Evolutionary conservation across 2,888 invertebrate genomes (phyloP), one percentile per base, ranked within the genome.

Genomic region (Pemphredon lugubris): DNA sequence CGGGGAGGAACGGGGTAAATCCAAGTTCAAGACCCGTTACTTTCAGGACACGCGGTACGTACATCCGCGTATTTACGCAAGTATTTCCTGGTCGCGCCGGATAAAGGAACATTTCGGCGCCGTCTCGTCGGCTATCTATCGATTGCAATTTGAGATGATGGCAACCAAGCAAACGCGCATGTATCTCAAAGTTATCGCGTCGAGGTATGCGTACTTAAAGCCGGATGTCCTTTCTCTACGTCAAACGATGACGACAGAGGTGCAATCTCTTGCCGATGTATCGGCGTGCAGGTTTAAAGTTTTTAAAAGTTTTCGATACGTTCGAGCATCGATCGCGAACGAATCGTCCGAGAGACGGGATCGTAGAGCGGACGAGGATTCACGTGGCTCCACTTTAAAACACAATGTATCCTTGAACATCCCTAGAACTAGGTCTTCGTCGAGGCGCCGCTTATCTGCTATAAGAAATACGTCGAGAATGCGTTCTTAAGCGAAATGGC

Each of bases 101-200:
- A 84, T 73, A 72, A 78, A 82, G 75, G 63, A 70, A 64, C 72
- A 68, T 83, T 83, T 83, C 75, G 86, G 85, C 87, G 85, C 85
- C 87, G 82, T 75, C 79, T 82, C 72, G 87, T 81, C 87, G 86
- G 79, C 64, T 79, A 75, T 83, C 81, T 87, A 87, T 87, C 78
- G 87, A 87, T 87, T 85, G 80, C 79, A 82, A 83, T 83, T 82
- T 79, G 76, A 82, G 71, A 82, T 78, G 73, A 73, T 63, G 71
- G 45, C 20, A 42, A 54, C 57, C 39, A 51, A 11, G 53, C 64
- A 63, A 57, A 42, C 54, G 66, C 60, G 45, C 58, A 59, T 61
- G 57, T 63, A 77, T 53, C 61, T 50, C 51, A 61, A 61, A 55
- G 13, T 44, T 32, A 50, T n/a, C 42, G 14, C 26, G 59, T 44